Conservation (phyloP, 23 tunicate species). For the Ciona savignyi region DNA sequence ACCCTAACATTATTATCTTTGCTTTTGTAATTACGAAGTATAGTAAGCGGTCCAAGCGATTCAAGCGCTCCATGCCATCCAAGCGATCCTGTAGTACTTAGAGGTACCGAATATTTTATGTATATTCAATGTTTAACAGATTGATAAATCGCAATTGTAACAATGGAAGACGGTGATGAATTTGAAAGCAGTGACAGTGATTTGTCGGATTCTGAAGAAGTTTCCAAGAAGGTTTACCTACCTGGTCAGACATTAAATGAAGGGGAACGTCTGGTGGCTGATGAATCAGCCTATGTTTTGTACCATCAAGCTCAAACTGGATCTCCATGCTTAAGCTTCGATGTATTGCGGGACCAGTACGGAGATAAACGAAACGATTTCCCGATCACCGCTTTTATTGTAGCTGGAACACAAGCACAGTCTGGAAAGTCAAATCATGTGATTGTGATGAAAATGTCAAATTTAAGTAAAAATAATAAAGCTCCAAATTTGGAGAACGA, state of each 20-base stretch:
- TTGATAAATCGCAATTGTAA: too few relatives aligned
- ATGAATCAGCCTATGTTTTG: conserved; percentile 56
- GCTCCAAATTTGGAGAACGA: conserved; percentile 21
- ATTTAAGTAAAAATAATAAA: conserved; percentile 36
- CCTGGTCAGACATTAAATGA: conserved; percentile 48
- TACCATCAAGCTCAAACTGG: conserved; percentile 81
- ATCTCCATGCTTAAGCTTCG: conserved; percentile 85
- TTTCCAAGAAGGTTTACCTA: conserved; percentile 66
- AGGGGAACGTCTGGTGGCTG: conserved; percentile 61
- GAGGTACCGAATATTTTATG: too few relatives aligned
- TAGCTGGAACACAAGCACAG: conserved; percentile 67
- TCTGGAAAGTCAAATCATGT: conserved; percentile 41
- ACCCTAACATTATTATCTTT: too few relatives aligned
- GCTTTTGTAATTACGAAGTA: too few relatives aligned
- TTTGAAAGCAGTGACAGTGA: too few relatives aligned
- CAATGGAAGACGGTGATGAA: too few relatives aligned
- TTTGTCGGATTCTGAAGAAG: too few relatives aligned
- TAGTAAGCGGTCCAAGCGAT: too few relatives aligned
- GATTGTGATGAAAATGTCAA: conserved; percentile 76
- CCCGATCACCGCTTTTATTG: conserved; percentile 49
- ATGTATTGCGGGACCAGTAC: conserved; percentile 42
- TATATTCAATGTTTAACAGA: too few relatives aligned
- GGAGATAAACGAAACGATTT: conserved; percentile 27
- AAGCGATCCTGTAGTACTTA: too few relatives aligned
- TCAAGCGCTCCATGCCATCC: too few relatives aligned